These are phyloP conservation scores for Eira barbara DNA, from an alignment of 2,113 vertebrate genomes.

Conservation along the genomic window DNA sequence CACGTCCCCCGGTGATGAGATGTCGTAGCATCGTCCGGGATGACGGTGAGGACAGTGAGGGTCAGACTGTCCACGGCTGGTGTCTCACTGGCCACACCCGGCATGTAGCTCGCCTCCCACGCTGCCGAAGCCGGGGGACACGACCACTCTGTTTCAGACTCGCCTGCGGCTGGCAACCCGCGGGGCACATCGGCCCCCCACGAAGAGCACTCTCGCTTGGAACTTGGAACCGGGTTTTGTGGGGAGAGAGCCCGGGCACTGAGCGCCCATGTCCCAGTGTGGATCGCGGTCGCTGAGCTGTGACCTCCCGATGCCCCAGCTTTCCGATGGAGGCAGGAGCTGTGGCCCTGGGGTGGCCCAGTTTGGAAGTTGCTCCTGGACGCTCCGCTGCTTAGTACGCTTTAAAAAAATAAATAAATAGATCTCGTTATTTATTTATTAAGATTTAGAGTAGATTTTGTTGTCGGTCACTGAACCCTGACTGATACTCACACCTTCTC, in stretches of 20 bases:
- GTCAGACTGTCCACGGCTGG: not conserved
- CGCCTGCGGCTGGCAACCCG: rapidly evolving
- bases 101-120: rapidly evolving
- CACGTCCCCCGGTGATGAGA: not conserved
- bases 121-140: not conserved
- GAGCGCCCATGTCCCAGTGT: not conserved
- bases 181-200: rapidly evolving
- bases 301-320: not conserved
- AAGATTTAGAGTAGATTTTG: not conserved
- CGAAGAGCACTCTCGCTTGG: rapidly evolving
- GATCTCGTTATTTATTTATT: not conserved
- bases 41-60: rapidly evolving
- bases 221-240: not conserved
- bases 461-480: not conserved
- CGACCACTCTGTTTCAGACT: rapidly evolving
- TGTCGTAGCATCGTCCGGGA: rapidly evolving
- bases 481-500: not conserved
- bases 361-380: not conserved
- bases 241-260: not conserved
- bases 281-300: rapidly evolving
- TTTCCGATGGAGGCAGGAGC: not conserved
- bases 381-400: not conserved
- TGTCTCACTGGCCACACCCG: rapidly evolving
- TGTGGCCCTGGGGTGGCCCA: not conserved
- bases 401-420: not conserved